Evolutionary conservation across 2,797 vertebrate genomes (phyloP).

Genomic region (Enteromius afrohamiltoni): DNA sequence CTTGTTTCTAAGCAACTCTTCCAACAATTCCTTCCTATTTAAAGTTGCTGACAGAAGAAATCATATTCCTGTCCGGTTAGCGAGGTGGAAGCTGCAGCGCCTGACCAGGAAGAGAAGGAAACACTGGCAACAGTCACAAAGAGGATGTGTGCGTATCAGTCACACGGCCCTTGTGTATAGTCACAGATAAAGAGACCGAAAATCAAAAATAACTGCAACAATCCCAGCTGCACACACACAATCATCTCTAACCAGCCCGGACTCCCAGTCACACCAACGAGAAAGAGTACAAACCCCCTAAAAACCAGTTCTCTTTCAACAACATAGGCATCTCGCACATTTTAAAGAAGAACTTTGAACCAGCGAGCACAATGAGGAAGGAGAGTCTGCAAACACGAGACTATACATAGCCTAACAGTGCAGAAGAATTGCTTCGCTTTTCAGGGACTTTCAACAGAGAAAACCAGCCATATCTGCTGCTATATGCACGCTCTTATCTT

Average conservation of each 20-base stretch:
- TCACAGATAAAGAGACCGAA: slow-evolving; percentile 28
- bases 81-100: not conserved
- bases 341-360: slow-evolving; percentile 43
- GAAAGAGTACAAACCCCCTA: not conserved
- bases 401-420: not conserved
- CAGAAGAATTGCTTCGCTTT: not conserved
- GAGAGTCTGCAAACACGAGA: not conserved
- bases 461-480: not conserved
- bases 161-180: slow-evolving; percentile 7
- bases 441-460: not conserved
- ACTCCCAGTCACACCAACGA: not conserved
- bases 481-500: not conserved
- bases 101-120: slow-evolving; percentile 53
- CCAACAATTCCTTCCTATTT: not conserved
- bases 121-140: slow-evolving; percentile 19
- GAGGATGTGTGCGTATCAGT: slow-evolving; percentile 33
- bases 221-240: not conserved
- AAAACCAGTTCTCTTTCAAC: not conserved
- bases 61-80: not conserved
- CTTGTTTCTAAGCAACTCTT: not conserved
- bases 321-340: slow-evolving; percentile 14
- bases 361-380: slow-evolving; percentile 46
- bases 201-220: not conserved
- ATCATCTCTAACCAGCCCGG: not conserved
- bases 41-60: not conserved